A percentile compares a stretch with the other conserved stretches of the same genome.
Conservation (phyloP, 2,797 vertebrate genomes). For the Propithecus deckenii region DNA sequence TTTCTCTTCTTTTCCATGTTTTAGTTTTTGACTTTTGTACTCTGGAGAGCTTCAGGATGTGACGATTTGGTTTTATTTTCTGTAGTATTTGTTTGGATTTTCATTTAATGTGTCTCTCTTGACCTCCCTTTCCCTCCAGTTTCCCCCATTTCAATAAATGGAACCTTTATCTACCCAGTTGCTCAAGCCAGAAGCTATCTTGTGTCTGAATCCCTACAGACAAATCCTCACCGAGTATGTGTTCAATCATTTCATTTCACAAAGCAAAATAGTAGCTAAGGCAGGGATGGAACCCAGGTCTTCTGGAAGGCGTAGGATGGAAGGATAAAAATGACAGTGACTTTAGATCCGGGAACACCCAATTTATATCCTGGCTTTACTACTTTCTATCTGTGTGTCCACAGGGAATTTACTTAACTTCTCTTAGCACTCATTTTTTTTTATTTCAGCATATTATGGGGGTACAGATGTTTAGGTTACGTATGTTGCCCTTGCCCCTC, state of each 20-base stretch:
- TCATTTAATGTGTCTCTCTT: not conserved
- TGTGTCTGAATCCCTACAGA: not conserved
- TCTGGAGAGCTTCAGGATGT: not conserved
- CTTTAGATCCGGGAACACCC: not conserved
- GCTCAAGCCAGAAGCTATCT: not conserved
- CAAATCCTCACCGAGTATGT: not conserved
- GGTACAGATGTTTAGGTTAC: too few species aligned
- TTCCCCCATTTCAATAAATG: not conserved
- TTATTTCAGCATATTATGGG: too few species aligned
- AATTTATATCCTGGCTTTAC: not conserved
- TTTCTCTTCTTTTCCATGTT: not conserved
- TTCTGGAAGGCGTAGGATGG: not conserved
- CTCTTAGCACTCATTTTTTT: not conserved
- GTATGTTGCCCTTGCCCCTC: too few species aligned
- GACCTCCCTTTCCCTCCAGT: not conserved
- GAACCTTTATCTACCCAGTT: not conserved
- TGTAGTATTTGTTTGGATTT: not conserved
- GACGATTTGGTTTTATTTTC: constrained; percentile 20
- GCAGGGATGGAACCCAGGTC: not conserved
- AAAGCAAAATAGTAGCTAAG: not conserved
- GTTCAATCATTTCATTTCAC: not conserved
- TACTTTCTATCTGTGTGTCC: not conserved
- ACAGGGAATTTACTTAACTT: not conserved
- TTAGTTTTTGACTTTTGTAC: not conserved
- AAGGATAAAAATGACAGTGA: not conserved